Conservation (phyloP, 2,797 vertebrate species). For the Gymnoscopelus microlampas region DNA sequence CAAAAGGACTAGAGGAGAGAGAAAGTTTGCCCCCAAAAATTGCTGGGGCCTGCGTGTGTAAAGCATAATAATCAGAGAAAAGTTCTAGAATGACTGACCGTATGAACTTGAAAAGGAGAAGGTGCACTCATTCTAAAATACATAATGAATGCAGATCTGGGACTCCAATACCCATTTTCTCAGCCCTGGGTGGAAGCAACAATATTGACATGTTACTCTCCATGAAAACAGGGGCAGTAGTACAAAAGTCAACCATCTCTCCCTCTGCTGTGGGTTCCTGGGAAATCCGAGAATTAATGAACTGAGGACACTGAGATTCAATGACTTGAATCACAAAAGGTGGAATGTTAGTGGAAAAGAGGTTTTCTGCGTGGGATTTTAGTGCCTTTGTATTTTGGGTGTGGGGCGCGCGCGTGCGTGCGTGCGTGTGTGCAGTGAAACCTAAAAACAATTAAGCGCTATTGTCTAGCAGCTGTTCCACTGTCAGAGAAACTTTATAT, state of each 20-base stretch:
- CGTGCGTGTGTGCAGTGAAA: too few relatives aligned
- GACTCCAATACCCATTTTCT: conserved; percentile 2
- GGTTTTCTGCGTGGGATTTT: neutral
- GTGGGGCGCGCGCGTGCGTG: too few relatives aligned
- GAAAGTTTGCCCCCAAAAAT: neutral
- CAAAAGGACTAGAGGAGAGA: neutral
- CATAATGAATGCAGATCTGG: conserved; percentile 9
- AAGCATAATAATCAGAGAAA: neutral
- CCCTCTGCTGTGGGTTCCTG: conserved; percentile 24
- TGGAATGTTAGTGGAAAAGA: neutral
- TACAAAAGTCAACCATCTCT: conserved; percentile 10
- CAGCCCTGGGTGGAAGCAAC: conserved; percentile 23
- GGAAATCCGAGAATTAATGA: neutral
- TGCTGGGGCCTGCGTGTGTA: neutral
- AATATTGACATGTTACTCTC: conserved; percentile 6
- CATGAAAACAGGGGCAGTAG: conserved; percentile 17
- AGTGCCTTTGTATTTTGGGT: conserved; percentile 5
- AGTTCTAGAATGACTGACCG: neutral
- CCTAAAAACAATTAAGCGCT: too few relatives aligned
- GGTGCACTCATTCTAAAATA: neutral
- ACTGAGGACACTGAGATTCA: neutral
- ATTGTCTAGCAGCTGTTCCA: too few relatives aligned
- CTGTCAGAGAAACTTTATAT: too few relatives aligned
- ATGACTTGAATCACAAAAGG: neutral
- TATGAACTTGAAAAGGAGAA: neutral